Evolutionary conservation across 2,888 invertebrate genomes (phyloP).

Genomic region (Acleris sparsana): DNA sequence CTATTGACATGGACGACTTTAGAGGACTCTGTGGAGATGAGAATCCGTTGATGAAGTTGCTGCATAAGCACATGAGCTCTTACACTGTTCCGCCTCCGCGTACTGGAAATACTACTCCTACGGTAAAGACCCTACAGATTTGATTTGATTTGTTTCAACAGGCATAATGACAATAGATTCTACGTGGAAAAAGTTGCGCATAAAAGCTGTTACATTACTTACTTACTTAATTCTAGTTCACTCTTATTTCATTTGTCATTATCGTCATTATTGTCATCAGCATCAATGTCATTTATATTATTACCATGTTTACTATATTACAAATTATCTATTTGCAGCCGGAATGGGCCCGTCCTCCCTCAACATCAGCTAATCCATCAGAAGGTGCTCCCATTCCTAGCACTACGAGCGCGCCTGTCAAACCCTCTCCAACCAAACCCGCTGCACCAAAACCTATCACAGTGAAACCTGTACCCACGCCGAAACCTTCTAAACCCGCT

Average conservation of each 20-base stretch:
- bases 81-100: conserved; percentile 88
- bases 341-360: conserved; percentile 92
- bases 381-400: conserved; percentile 69
- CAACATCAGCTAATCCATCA: conserved; percentile 84
- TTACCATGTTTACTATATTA: not conserved
- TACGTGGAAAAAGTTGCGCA: too few relatives aligned
- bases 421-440: conserved; percentile 48
- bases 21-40: conserved; percentile 90
- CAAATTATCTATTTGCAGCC: conserved; percentile 80
- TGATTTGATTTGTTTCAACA: not conserved
- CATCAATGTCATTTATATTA: not conserved
- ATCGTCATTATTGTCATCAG: too few relatives aligned
- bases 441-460: conserved; percentile 57
- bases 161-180: too few relatives aligned
- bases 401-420: conserved; percentile 47
- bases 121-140: conserved; percentile 77
- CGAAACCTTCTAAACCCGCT: conserved; percentile 41
- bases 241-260: too few relatives aligned
- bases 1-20: conserved; percentile 96
- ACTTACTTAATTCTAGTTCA: too few relatives aligned
- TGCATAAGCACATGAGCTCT: conserved; percentile 88
- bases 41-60: conserved; percentile 89
- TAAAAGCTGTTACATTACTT: too few relatives aligned
- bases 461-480: conserved; percentile 39
- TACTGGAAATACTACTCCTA: conserved; percentile 84